Evolutionary conservation across 2,113 vertebrate genomes (phyloP).

Genomic region (Chionis minor): DNA sequence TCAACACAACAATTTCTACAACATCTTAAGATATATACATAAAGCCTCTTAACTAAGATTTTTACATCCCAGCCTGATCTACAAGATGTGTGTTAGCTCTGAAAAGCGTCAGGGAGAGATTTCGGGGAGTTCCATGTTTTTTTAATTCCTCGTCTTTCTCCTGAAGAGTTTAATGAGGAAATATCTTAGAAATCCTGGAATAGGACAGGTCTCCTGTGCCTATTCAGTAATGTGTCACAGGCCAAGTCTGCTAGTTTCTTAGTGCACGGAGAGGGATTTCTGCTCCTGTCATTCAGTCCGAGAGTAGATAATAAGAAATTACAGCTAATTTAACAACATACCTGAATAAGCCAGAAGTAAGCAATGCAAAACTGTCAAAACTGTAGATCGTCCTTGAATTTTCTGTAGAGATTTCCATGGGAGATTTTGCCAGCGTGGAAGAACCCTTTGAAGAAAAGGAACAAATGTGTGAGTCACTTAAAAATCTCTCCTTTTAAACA

Average conservation of each 20-base stretch:
- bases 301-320: not conserved
- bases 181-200: not conserved
- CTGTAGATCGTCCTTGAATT: not conserved
- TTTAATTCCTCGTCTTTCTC: not conserved
- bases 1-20: not conserved
- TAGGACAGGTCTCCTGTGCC: not conserved
- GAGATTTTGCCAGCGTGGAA: not conserved
- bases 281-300: not conserved
- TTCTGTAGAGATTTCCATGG: not conserved
- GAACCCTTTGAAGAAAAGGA: not conserved
- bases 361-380: not conserved
- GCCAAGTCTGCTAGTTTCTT: not conserved
- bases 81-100: not conserved
- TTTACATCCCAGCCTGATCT: not conserved
- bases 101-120: not conserved
- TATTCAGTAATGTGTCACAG: not conserved
- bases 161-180: not conserved
- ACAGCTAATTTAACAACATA: not conserved
- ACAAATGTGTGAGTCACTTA: not conserved
- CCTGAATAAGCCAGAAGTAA: not conserved
- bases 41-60: not conserved
- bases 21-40: rapidly evolving
- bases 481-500: not conserved
- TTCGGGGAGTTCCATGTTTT: not conserved
- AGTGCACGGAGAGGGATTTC: not conserved